Base-by-base conservation (phyloP, 2,113 vertebrate species). In the Nerophis ophidion region DNA sequence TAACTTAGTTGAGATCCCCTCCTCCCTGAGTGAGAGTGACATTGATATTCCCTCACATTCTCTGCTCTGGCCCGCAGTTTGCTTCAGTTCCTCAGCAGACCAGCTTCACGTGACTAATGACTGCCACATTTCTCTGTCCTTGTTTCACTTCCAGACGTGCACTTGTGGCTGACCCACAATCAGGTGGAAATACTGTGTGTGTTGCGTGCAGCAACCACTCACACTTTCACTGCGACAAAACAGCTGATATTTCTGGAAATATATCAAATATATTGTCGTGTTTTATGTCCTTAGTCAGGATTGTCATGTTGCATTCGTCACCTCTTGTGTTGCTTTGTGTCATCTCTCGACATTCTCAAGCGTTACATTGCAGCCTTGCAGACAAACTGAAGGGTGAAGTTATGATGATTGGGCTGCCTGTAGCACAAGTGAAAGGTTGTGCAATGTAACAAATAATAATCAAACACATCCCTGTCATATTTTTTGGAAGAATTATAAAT, bases 111-210 rank as follows among this genome's bases (percentile, higher is more conserved):
- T 64, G 86, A 84, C 84, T 76, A 85, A 16, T 64, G 86, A 84
- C 84, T 76, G 86, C 80, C 71, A 83, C 74, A 53, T 85, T 83
- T 86, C 84, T 84, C 45, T 77, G 74, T 79, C 72, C 70, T 84
- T 72, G 65, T 84, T 81, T 86, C 68, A 60, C 72, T 81, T 72
- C 75, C 81, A 75, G 80, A 84, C 84, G 87, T 66, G 74, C 75
- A 76, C 56, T 76, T 71, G 81, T 69, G 75, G 64, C 73, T 87
- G 82, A 81, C 82, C 82, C 80, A 67, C 75, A 73, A 48, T 51
- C 40, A 66, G 50, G 66, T 53, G 55, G 15, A 74, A 83, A 82
- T 86, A 81, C 26, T 26, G 26, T 26, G 26, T 26, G 26, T 26
- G 26, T 26, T 26, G 26, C 3, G 70, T 85, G 81, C 80, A 76